Base-by-base conservation (phyloP, 2,888 invertebrate genomes). In the Malthinus flaveolus region DNA sequence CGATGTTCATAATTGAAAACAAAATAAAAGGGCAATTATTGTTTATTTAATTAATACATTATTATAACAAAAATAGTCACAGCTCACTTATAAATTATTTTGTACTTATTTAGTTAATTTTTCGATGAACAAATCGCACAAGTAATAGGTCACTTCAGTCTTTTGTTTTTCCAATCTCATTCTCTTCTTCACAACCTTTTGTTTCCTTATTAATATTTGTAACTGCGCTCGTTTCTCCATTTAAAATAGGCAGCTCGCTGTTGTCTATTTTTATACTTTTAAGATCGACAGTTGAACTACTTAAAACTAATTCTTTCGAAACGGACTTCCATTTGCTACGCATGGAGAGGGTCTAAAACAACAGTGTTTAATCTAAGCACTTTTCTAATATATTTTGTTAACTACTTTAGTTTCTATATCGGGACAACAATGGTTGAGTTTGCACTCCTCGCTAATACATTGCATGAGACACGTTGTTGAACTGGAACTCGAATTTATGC, bases 371-470 rank as follows among this genome's bases (percentile, higher is more conserved):
- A 47, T 12, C 7, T 8, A n/a, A 6, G 1, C 10, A 10, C 12
- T 47, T 13, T 47, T 3, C 13, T 6, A 11, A 12, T 12, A n/a
- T 11, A 39, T 13, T 10, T 33, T 56, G 23, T 2, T 23, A 23
- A 2, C 5, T 23, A 59, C 59, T 49, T 54, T 49, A 42, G 55
- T 37, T 13, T 36, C 35, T 32, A 36, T 47, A 4, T 61, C 50
- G 5, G 75, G 76, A 66, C 82, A 82, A 61, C 82, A 82, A 60
- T 78, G 78, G 59, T 75, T 76, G 11, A 73, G 68, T 56, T 75
- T 75, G 63, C 82, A 82, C 9, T 73, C 72, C 33, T 75, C 72
- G 37, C 75, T 76, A 35, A 73, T 74, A 65, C 82, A 82, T 49
- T 76, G 73, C 62, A 81, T 75, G 48, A 81, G 67, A 69, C 82